Percentiles rank a stretch among this genome's conserved stretches.
phyloP scores from a whole-genome alignment of 2,888 invertebrate genomes.

The Uloborus plumipes region DNA sequence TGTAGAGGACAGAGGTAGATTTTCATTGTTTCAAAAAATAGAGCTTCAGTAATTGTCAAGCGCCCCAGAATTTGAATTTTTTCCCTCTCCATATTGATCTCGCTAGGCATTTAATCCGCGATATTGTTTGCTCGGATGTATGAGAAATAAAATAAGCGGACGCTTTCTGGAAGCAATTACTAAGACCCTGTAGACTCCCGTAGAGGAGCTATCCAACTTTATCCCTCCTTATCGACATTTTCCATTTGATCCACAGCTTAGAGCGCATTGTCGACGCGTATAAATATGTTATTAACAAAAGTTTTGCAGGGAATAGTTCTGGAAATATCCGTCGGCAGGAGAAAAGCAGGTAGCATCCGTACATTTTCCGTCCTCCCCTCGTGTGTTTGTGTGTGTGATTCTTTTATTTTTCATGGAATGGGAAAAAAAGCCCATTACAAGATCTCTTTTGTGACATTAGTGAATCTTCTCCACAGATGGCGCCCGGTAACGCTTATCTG shows the following conservation, averaged over 20 bases:
- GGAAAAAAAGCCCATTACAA: constrained; percentile 57
- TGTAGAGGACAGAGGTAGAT: no score
- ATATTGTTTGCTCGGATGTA: constrained; percentile 25
- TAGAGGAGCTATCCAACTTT: constrained; percentile 16
- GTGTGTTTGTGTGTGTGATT: constrained; percentile 12
- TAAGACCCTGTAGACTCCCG: constrained; percentile 1
- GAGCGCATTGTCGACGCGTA: constrained; percentile 41
- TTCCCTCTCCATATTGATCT: no score
- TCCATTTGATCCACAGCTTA: constrained; percentile 37
- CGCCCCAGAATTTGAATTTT: neutral
- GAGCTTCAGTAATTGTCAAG: constrained; percentile 7
- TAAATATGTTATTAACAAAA: constrained; percentile 54
- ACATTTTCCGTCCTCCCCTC: neutral
- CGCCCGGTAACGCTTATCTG: constrained; percentile 47
- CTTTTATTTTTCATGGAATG: constrained; percentile 41
- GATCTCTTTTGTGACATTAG: constrained; percentile 60
- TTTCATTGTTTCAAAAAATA: neutral
- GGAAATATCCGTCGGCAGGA: constrained; percentile 25
- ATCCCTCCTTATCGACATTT: constrained; percentile 42
- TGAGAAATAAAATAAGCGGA: constrained; percentile 38
- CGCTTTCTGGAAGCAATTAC: constrained; percentile 43
- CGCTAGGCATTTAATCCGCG: constrained; percentile 15
- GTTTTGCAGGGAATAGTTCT: constrained; percentile 33
- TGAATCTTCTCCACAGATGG: constrained; percentile 57
- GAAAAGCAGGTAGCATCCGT: constrained; percentile 32